A percentile compares a stretch with the other conserved stretches of the same genome.
phyloP scores from a whole-genome alignment of 53 echinoderm and acorn worm species.

The Hippasteria phrygiana region DNA sequence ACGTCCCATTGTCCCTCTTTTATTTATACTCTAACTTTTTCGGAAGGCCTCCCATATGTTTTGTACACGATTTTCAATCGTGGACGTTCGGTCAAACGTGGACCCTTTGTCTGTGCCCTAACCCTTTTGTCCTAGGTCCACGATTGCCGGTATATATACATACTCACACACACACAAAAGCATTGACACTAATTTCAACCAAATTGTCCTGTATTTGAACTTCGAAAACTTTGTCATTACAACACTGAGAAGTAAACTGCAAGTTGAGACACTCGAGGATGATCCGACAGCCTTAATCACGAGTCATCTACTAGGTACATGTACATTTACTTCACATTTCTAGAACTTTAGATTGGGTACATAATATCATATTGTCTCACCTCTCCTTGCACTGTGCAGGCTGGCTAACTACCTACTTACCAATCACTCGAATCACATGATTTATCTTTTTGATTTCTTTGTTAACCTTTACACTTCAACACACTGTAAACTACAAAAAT shows the following conservation, averaged over 20 bases:
- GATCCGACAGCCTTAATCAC: constrained; percentile 1
- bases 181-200: too few relatives aligned
- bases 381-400: not conserved
- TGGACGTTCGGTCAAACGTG: too few relatives aligned
- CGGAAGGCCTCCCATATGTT: too few relatives aligned
- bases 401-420: not conserved
- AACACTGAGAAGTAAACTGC: not conserved
- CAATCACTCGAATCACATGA: not conserved
- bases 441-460: not conserved
- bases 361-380: not conserved
- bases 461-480: constrained; percentile 9
- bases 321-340: not conserved
- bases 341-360: not conserved
- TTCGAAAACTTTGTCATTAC: too few relatives aligned
- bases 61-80: too few relatives aligned
- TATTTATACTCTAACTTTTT: too few relatives aligned
- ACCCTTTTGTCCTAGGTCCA: too few relatives aligned
- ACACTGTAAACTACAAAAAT: constrained; percentile 65
- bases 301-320: not conserved
- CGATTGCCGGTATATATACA: too few relatives aligned
- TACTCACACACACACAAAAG: too few relatives aligned
- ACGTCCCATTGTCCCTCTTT: too few relatives aligned
- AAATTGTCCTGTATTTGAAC: too few relatives aligned
- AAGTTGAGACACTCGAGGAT: not conserved
- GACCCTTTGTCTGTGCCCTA: too few relatives aligned